Evolutionary conservation across 2,113 vertebrate genomes (phyloP), one percentile per base, ranked within the genome.

Genomic region (Cettia cetti): DNA sequence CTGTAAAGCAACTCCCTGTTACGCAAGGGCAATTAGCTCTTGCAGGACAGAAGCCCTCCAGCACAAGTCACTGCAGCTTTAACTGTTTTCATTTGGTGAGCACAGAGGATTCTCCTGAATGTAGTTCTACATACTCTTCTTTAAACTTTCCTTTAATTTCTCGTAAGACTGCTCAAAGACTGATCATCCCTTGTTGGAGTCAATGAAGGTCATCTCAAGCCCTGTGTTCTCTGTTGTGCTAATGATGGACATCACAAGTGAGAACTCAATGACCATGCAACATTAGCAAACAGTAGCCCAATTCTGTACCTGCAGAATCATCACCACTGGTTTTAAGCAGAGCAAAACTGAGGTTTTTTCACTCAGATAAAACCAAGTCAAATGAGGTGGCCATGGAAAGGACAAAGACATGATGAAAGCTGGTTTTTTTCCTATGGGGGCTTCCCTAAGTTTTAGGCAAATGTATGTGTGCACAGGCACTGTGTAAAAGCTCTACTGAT

Each of bases 391-490:
- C 31, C 1, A 2, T 20, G 27, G 39, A 93, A 77, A 90, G 17
- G 11, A 86, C 26, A 92, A 71, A 87, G 10, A 53, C 7, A 37
- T 8, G 22, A 78, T 30, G 16, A 84, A 84, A 93, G 18, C 7
- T 45, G 14, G 2, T 1, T 19, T 40, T 59, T 11, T 18, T 57
- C 65, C 53, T 80, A 19, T 1, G 5, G 65, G 30, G 26, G 4
- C 11, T 63, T 84, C 50, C 35, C 23, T 26, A 42, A 31, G 13
- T 75, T 78, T 75, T 39, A 86, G 47, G 33, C 33, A 83, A 90
- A 83, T 0, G 1, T 5, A 26, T 1, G 10, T 0, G 0, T 21
- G 30, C 20, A 42, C 2, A 66, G 0, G 8, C 13, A n/a, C 42
- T 24, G 35, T 0, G 3, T 39, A 68, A 68, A 78, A 90, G 53